phyloP scores from a whole-genome alignment of 2,888 invertebrate genomes.

The Drosophila niveifrons region DNA sequence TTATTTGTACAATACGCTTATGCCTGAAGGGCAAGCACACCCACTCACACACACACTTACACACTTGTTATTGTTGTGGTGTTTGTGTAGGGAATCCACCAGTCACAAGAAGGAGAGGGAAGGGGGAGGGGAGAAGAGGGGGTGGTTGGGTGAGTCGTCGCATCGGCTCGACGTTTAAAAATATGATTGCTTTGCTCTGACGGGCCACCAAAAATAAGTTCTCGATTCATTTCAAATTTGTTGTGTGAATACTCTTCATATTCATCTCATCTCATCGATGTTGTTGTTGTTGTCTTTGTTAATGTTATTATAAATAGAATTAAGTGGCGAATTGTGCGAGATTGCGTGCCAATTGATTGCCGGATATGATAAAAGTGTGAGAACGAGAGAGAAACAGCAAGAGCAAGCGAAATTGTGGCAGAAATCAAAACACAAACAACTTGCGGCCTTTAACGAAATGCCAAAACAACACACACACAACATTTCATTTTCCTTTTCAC shows the following conservation, averaged over 20 bases:
- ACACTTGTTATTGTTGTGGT: conserved; percentile 16
- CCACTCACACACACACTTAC: conserved; percentile 12
- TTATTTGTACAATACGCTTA: conserved; percentile 34
- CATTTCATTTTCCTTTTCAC: neutral
- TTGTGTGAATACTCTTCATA: conserved; percentile 23
- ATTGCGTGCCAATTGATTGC: conserved; percentile 80
- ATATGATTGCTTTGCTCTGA: conserved; percentile 58
- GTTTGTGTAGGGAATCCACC: conserved; percentile 57
- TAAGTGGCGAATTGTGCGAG: conserved; percentile 77
- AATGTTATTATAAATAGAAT: conserved; percentile 77
- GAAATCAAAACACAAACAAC: conserved; percentile 30
- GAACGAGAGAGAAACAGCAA: neutral
- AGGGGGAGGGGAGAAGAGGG: neutral
- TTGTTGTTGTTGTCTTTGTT: conserved; percentile 39
- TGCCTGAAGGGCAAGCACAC: conserved; percentile 50
- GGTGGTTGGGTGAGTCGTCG: conserved; percentile 33
- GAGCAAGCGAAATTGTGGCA: conserved; percentile 1
- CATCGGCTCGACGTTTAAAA: conserved; percentile 53
- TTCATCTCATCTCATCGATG: conserved; percentile 10
- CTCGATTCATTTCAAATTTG: conserved; percentile 66
- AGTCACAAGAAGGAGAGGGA: conserved; percentile 1
- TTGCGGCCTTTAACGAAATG: conserved; percentile 24
- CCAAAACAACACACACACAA: conserved; percentile 14
- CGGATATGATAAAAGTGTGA: conserved; percentile 65
- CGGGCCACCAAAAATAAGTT: conserved; percentile 71